Base-by-base conservation (phyloP, 2,888 invertebrate species). In the Corythucha ciliata region DNA sequence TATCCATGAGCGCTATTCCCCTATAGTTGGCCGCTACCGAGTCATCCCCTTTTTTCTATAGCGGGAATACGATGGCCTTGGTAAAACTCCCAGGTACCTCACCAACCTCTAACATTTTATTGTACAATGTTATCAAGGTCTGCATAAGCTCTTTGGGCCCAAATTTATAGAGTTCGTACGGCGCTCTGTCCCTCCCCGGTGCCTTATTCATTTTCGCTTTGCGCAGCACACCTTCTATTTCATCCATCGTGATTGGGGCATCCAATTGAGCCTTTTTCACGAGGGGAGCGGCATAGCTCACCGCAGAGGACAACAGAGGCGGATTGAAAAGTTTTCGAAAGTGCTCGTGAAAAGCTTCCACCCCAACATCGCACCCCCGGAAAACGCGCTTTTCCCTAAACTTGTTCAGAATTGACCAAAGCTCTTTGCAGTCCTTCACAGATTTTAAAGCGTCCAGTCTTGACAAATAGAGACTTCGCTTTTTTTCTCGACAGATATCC, bases 1-100 rank as follows among this genome's bases (percentile, higher is more conserved):
- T 16, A 12, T 47, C 32, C 14, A 51, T 36, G 37, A 50, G 53
- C 10, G 50, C 42, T 18, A 56, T 34, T 7, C 56, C 56, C 22
- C 56, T 37, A 27, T 46, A 56, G 32, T 48, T 56, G 10, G 22
- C n/a, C 14, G 51, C 36, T 18, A 34, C 24, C 16, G 45, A 37
- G 8, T 20, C 22, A n/a, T 44, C 26, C 4, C 53, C 52, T 41
- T 56, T 51, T 29, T 54, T 54, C 8, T 48, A 33, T 2, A 54
- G 16, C 10, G 56, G 56, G 21, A 50, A 56, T 14, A 45, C 32
- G 2, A 44, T 44, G 2, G 44, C 26, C 18, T 44, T 33, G 6
- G 20, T 20, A 16, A 44, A 44, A 4, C 10, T 18, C 32, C n/a
- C 16, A 8, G 44, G 44, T 10, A 33, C 26, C n/a, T 44, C 22